phyloP scores from a whole-genome alignment of 2,113 vertebrate species.

The Caloenas nicobarica region DNA sequence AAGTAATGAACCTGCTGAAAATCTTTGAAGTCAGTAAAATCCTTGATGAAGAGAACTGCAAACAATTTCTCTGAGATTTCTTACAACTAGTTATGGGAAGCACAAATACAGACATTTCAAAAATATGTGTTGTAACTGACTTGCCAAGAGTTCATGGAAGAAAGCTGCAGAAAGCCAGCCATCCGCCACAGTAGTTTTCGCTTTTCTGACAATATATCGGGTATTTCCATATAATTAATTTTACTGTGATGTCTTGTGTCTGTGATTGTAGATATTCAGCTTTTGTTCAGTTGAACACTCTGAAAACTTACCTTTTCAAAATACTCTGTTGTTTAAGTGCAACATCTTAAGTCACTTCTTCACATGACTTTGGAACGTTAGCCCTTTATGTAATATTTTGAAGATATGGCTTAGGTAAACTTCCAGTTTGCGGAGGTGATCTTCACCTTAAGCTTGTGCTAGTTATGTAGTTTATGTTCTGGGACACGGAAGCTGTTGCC shows the following conservation, averaged over 20 bases:
- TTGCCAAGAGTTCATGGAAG: background rate
- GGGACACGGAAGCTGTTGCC: background rate
- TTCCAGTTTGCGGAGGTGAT: background rate
- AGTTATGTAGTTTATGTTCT: background rate
- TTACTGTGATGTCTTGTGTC: background rate
- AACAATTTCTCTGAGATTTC: background rate
- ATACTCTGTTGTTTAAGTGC: background rate
- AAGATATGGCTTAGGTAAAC: background rate
- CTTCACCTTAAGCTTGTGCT: background rate
- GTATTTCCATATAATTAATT: background rate
- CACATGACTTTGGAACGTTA: background rate
- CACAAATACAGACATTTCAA: background rate
- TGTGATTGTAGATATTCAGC: background rate
- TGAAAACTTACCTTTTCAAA: background rate
- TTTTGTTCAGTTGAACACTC: background rate
- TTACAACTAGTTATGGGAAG: background rate
- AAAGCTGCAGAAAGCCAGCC: background rate
- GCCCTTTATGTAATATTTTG: background rate
- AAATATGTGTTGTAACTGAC: background rate
- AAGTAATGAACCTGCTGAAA: background rate
- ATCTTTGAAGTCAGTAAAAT: background rate
- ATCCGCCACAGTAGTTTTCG: background rate
- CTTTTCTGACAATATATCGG: background rate
- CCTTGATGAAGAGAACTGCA: background rate
- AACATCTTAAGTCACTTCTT: background rate